Conservation (phyloP, 1,140 invertebrate genomes). For the Procambarus virginalis region DNA sequence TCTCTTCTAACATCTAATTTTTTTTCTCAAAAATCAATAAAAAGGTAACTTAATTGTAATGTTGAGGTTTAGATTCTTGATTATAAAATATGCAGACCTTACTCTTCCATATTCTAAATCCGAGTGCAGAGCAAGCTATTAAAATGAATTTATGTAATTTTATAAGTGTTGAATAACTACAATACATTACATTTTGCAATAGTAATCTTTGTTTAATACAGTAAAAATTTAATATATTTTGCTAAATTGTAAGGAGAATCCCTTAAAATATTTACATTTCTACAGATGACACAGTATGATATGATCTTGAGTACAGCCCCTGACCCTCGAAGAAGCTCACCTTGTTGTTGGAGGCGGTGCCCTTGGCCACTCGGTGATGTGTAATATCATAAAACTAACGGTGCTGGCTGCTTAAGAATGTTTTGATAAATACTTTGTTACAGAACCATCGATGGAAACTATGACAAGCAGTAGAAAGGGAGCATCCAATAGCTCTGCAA, state of each 20-base stretch:
- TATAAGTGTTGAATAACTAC: not conserved
- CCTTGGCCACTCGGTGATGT: conserved; percentile 14
- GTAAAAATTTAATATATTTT: not conserved
- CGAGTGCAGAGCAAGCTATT: too few species aligned
- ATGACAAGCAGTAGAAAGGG: not conserved
- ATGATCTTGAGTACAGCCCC: conserved; percentile 19
- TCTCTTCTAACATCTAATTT: too few species aligned
- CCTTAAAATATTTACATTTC: not conserved
- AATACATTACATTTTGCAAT: not conserved
- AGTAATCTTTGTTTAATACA: not conserved
- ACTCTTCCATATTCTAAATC: too few species aligned
- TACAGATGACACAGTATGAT: conserved; percentile 65
- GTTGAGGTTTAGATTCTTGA: too few species aligned
- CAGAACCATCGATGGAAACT: not conserved
- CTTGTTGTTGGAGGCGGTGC: not conserved
- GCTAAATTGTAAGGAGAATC: not conserved
- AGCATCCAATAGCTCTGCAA: not conserved
- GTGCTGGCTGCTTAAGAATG: not conserved
- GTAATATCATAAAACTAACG: conserved; percentile 31
- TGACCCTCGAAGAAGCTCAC: conserved; percentile 24
- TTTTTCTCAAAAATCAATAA: too few species aligned
- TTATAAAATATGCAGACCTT: too few species aligned
- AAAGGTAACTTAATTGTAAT: too few species aligned
- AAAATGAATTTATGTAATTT: too few species aligned
- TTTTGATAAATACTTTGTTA: not conserved